Evolutionary conservation across 2,888 invertebrate species (phyloP).

Genomic region (Endotricha flammealis): DNA sequence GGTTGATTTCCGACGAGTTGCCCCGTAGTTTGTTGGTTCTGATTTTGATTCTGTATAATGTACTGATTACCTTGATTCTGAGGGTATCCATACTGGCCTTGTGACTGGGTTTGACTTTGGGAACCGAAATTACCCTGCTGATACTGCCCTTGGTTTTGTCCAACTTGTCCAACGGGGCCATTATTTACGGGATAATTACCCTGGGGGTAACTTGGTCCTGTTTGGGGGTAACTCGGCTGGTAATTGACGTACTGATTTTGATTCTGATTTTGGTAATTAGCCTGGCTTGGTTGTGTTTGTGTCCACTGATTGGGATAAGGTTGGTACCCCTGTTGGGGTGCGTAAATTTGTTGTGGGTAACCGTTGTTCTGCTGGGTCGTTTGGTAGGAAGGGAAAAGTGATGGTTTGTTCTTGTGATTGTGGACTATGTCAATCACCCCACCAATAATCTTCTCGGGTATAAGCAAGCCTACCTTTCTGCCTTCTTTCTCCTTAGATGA

Average conservation of each 20-base stretch:
- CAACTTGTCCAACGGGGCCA: conserved; percentile 8
- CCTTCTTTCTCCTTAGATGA: conserved; percentile 32
- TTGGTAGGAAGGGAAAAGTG: conserved; percentile 15
- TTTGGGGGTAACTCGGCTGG: conserved; percentile 19
- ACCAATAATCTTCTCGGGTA: conserved; percentile 66
- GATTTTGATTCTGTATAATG: conserved; percentile 18
- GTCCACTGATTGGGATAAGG: conserved; percentile 26
- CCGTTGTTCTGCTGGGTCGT: conserved; percentile 16
- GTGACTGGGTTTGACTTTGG: conserved; percentile 27
- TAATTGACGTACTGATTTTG: conserved; percentile 33
- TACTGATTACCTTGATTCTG: conserved; percentile 20
- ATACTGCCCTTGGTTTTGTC: conserved; percentile 15
- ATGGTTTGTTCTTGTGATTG: conserved; percentile 61
- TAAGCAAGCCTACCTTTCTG: conserved; percentile 40
- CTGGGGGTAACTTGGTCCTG: conserved; percentile 3
- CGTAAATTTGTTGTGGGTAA: conserved; percentile 17
- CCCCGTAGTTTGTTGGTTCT: conserved; percentile 15
- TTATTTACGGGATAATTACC: conserved; percentile 23
- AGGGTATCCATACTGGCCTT: conserved; percentile 22
- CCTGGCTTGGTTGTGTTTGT: conserved; percentile 33
- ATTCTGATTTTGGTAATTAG: conserved; percentile 30
- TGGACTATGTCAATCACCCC: conserved; percentile 68
- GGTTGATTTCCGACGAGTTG: conserved; percentile 14
- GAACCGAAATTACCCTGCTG: conserved; percentile 18
- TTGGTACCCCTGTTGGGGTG: conserved; percentile 32